Base-by-base conservation (phyloP, 2,797 vertebrate genomes). In the Gallinago stenura region DNA sequence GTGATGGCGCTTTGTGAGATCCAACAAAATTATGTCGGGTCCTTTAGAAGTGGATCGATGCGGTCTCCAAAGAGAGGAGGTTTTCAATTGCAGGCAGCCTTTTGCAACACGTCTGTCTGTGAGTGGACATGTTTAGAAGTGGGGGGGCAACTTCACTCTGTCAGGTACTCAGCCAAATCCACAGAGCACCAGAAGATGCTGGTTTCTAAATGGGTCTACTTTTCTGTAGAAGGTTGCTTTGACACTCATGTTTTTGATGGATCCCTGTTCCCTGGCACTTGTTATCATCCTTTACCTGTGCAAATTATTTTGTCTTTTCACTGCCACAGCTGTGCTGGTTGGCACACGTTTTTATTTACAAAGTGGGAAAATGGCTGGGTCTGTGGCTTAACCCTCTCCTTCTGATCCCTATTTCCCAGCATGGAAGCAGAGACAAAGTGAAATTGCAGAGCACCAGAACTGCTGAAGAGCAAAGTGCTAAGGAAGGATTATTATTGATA, bases 401-500 rank as follows among this genome's bases (percentile, higher is more conserved):
- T 90, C 82, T 78, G 84, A 85, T 95, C 46, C 33, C 62, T 85
- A 46, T 91, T 93, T 51, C 79, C 46, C 35, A 20, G 56, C 1
- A 17, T 35, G 56, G 72, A 77, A 76, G 58, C 62, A 83, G 65
- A 88, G 54, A 70, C 85, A 70, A 89, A 94, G 73, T 90, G 84
- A 77, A 87, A 77, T 65, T 85, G 60, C 71, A 76, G 80, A 91
- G 65, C n/a, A 15, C 87, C 31, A 10, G 76, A 89, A 90, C 12
- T 90, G 71, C 86, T 77, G 86, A 92, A 77, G 89, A 90, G 83
- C 81, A 80, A 94, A 96, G 83, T 77, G 83, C 51, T 89, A 77
- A 92, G 92, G 78, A 82, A 95, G 91, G 92, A 80, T 86, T 69
- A 46, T 89, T 95, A 91, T 61, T 90, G 94, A 81, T 83, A 80